These are phyloP conservation scores for Drosophila biarmipes DNA, from an alignment of 1,140 invertebrate species.

Conservation along the genomic window DNA sequence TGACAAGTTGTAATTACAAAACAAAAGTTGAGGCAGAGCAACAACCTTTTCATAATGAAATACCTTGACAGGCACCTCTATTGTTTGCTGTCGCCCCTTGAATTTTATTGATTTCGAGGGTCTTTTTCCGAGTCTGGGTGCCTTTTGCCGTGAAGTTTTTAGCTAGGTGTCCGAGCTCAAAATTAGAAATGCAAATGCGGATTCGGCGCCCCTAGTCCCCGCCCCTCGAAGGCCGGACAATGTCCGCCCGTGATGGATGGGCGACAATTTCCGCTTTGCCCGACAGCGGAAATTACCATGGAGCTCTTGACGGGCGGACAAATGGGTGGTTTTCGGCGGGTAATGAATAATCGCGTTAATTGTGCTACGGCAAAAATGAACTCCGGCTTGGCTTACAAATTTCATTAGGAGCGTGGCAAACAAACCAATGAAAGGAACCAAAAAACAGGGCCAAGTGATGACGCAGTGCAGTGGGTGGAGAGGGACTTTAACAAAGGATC, in stretches of 20 bases:
- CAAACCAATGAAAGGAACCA: constrained; percentile 12
- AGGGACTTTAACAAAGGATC: constrained; percentile 12
- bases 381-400: constrained; percentile 49
- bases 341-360: constrained; percentile 63
- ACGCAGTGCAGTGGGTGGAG: constrained; percentile 2
- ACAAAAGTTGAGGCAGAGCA: background rate
- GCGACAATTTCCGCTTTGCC: constrained; percentile 40
- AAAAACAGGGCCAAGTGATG: constrained; percentile 12
- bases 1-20: background rate
- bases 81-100: background rate
- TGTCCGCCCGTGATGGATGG: constrained; percentile 42
- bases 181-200: constrained; percentile 38
- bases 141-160: constrained; percentile 1
- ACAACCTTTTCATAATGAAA: background rate
- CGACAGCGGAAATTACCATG: constrained; percentile 49
- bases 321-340: background rate
- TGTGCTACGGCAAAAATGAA: constrained; percentile 31
- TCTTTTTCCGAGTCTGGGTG: background rate
- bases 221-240: constrained; percentile 4
- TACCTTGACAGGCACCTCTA: background rate
- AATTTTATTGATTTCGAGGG: constrained; percentile 10
- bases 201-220: constrained; percentile 19
- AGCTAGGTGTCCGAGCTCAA: constrained; percentile 13
- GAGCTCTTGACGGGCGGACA: background rate
- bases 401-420: constrained; percentile 39